Evolutionary conservation across 1,140 invertebrate genomes (phyloP), one percentile per base, ranked within the genome.

Genomic region (Caenorhabditis briggsae): DNA sequence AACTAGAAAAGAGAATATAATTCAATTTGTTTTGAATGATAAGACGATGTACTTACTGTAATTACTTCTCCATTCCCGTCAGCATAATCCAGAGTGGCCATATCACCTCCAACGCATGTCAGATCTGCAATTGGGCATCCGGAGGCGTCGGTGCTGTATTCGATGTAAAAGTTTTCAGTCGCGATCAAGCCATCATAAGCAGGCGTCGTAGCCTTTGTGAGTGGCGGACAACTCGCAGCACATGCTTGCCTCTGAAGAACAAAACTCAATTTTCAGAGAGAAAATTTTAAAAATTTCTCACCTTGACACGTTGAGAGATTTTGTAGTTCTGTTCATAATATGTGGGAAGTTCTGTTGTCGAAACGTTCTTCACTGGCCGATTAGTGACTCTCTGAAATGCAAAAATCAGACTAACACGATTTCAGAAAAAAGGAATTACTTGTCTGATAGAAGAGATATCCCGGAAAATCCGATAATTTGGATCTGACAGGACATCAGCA

Each of bases 241-340:
- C 70, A 78, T 11, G 70, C 70, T 78, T 78, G 70, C 18, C 70
- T 78, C 70, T 74, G 65, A 16, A 43, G 9, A 23, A 8, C n/a
- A 65, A 14, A 8, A 74, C 46, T 48, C 5, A 74, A 50, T 50
- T 6, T 50, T 50, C 48, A 50, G 6, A n/a, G n/a, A n/a, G n/a
- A n/a, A n/a, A n/a, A n/a, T 50, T 12, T 50, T 16, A 46, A 43
- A 23, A 5, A 65, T 0, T 5, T 50, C 46, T 50, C 0, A 78
- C 70, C 12, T 78, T 78, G 23, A 78, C 46, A 78, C 70, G 70
- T 3, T 25, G 43, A 20, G 70, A 78, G 14, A 78, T 78, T 9
- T 78, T 78, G n/a, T 78, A 78, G n/a, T 50, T 78, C 16, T 48
- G 11, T 50, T 78, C 70, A 20, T 78, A 78, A 25, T 78, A 78